Evolutionary conservation across 2,113 vertebrate genomes (phyloP).

Genomic region (Clinocottus analis): DNA sequence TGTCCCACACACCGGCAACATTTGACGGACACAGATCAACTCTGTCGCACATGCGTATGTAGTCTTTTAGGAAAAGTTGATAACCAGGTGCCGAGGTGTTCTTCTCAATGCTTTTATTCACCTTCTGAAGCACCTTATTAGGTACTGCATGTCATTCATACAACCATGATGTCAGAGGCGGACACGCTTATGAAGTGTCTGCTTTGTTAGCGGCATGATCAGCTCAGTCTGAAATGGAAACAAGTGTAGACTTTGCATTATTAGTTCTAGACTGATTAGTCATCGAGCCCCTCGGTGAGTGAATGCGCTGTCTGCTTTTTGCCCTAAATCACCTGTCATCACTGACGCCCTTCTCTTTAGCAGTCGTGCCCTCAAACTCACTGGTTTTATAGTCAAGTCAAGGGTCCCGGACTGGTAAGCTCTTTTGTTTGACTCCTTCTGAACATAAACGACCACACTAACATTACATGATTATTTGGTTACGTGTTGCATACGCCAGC

Average conservation of each 20-base stretch:
- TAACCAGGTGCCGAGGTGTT: conserved; percentile 60
- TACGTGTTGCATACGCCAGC: not conserved
- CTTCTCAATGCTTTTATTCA: conserved; percentile 36
- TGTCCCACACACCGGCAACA: not conserved
- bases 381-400: not conserved
- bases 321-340: conserved; percentile 26
- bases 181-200: conserved; percentile 45
- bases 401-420: not conserved
- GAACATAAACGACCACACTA: conserved; percentile 4
- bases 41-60: conserved; percentile 5
- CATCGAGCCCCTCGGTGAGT: conserved; percentile 37
- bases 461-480: not conserved
- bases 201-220: conserved; percentile 45
- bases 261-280: conserved; percentile 58
- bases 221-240: conserved; percentile 40
- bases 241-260: conserved; percentile 36
- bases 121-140: conserved; percentile 38
- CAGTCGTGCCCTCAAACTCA: not conserved
- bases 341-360: not conserved
- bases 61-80: conserved; percentile 50
- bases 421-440: not conserved
- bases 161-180: conserved; percentile 56
- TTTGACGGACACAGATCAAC: conserved; percentile 33
- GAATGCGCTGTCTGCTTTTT: conserved; percentile 28
- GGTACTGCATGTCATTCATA: conserved; percentile 25